phyloP scores from a whole-genome alignment of 1,140 invertebrate genomes.

The Protaetia brevitarsis region DNA sequence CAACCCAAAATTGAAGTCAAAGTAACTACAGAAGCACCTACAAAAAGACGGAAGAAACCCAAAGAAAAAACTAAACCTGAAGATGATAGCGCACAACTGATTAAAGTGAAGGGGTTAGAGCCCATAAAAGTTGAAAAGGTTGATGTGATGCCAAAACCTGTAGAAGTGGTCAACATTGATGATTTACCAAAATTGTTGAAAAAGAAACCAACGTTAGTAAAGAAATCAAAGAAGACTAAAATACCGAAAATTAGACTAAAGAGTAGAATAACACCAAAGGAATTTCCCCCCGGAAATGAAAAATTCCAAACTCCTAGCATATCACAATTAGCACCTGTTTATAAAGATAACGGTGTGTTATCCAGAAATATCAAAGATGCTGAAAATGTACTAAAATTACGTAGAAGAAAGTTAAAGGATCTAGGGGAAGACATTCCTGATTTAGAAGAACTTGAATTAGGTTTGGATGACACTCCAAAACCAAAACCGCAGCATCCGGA shows the following conservation, averaged over 20 bases:
- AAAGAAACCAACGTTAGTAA: slow-evolving; percentile 42
- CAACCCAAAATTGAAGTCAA: slow-evolving; percentile 40
- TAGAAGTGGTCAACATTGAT: slow-evolving; percentile 30
- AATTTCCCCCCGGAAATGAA: slow-evolving; percentile 58
- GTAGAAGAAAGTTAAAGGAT: slow-evolving; percentile 49
- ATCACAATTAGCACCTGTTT: slow-evolving; percentile 55
- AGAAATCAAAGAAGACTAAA: slow-evolving; percentile 43
- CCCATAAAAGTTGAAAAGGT: slow-evolving; percentile 28
- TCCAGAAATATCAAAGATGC: slow-evolving; percentile 71
- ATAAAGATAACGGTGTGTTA: slow-evolving; percentile 60
- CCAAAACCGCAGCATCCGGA: slow-evolving; percentile 41
- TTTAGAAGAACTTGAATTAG: slow-evolving; percentile 66
- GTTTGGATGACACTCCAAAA: slow-evolving; percentile 54
- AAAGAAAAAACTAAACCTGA: slow-evolving; percentile 25
- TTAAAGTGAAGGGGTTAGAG: slow-evolving; percentile 20
- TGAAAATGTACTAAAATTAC: slow-evolving; percentile 58
- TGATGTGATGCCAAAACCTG: slow-evolving; percentile 39
- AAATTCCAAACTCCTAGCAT: slow-evolving; percentile 53
- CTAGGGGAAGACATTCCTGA: slow-evolving; percentile 70
- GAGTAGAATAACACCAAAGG: slow-evolving; percentile 60
- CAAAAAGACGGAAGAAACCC: slow-evolving; percentile 29
- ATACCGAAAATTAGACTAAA: slow-evolving; percentile 63
- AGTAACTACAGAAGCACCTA: slow-evolving; percentile 27
- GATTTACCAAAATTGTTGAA: slow-evolving; percentile 17
- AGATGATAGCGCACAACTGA: not conserved